Conservation (phyloP, 2,797 vertebrate species). For the Aldrovandia affinis region DNA sequence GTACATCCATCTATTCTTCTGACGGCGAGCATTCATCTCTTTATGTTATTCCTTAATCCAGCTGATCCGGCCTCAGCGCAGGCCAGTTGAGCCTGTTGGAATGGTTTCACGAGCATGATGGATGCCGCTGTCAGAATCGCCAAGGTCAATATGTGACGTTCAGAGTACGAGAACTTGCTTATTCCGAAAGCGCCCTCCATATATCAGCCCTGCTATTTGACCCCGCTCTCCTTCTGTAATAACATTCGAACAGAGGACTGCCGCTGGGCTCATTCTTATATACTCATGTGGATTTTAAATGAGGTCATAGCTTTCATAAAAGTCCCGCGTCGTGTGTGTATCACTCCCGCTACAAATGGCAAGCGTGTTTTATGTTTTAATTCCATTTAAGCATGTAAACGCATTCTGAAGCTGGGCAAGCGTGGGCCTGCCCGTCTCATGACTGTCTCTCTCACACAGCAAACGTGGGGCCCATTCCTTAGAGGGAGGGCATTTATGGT, state of each 20-base stretch:
- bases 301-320: slow-evolving; percentile 77
- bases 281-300: slow-evolving; percentile 82
- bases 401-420: slow-evolving; percentile 2
- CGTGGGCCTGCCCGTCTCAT: not conserved
- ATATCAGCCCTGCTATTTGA: slow-evolving; percentile 92
- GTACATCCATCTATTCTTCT: slow-evolving; percentile 79
- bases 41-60: slow-evolving; percentile 88
- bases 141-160: slow-evolving; percentile 92
- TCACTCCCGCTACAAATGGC: slow-evolving; percentile 69
- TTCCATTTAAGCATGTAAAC: slow-evolving; percentile 44
- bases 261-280: slow-evolving; percentile 85
- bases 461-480: not conserved
- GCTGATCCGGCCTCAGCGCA: slow-evolving; percentile 87
- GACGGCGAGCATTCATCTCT: slow-evolving; percentile 88
- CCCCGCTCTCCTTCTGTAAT: slow-evolving; percentile 88
- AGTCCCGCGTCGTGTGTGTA: slow-evolving; percentile 71
- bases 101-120: slow-evolving; percentile 89
- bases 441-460: not conserved
- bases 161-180: slow-evolving; percentile 81
- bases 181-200: slow-evolving; percentile 88
- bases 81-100: slow-evolving; percentile 85
- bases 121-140: slow-evolving; percentile 96
- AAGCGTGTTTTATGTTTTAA: slow-evolving; percentile 46
- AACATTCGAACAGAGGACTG: slow-evolving; percentile 86
- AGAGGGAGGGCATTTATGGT: not conserved